Conservation (phyloP, 2,113 vertebrate species). For the Carlito syrichta region DNA sequence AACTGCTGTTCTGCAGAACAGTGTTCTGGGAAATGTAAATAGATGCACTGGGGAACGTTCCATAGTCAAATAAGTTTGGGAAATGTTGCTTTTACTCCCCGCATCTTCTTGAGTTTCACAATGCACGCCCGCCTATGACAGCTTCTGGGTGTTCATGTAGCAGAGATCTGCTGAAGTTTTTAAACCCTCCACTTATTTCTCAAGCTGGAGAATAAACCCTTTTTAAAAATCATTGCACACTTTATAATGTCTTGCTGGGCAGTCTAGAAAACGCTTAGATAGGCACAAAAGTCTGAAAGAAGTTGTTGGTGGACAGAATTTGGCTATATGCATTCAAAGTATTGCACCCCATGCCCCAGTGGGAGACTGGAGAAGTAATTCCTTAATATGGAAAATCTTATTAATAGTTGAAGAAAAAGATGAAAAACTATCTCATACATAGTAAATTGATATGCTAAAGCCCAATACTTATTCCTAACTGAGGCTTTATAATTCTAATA, state of each 20-base stretch:
- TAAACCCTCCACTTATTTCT: neutral
- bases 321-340: neutral
- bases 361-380: neutral
- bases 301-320: conserved; percentile 13
- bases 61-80: neutral
- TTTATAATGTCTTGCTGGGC: conserved; percentile 12
- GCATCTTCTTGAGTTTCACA: neutral
- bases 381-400: neutral
- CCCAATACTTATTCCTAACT: neutral
- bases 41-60: neutral
- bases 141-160: neutral
- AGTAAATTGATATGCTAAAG: neutral
- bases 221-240: neutral
- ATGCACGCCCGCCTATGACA: rapidly evolving
- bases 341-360: neutral
- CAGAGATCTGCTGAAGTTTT: neutral
- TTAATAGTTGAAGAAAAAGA: neutral
- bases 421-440: neutral
- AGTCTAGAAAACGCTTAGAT: conserved; percentile 4
- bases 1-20: neutral
- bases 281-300: neutral
- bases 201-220: neutral
- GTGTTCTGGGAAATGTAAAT: neutral
- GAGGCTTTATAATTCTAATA: neutral
- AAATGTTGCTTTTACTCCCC: neutral